Base-by-base conservation (phyloP, 2,888 invertebrate species). In the Morpho achilles region DNA sequence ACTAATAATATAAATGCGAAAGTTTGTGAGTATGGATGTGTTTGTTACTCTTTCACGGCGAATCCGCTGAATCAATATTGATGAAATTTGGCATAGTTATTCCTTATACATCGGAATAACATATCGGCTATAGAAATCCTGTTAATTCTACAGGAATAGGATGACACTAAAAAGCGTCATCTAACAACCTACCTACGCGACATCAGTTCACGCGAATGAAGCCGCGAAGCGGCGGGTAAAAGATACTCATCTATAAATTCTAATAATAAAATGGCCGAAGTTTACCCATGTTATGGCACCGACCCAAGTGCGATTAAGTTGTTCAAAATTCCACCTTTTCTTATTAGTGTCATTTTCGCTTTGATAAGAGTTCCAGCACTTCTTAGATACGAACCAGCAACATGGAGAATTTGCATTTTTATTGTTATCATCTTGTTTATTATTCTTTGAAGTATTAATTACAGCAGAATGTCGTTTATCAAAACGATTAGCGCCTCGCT, bases 241-340 rank as follows among this genome's bases (percentile, higher is more conserved):
- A 16, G 16, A 1, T 16, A 16, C 1, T 16, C 32, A 32, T 43
- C 42, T 3, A 9, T 8, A 43, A 9, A 3, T 8, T 43, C 42
- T 9, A 7, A 57, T 50, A 56, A 52, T 56, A 62, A 46, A 23
- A 4, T 41, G 22, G 47, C n/a, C 44, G 49, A 62, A 58, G 66
- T 75, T 78, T 79, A 92, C 91, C 91, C 91, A 91, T 75, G 91
- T 88, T 68, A 91, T 89, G 81, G 91, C 91, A 83, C 84, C 84
- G 66, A 88, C 80, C 91, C 91, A 91, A 79, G 79, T 79, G 58
- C 76, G 77, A 69, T 87, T 85, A 47, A 89, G 65, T 50, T 84
- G 79, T 49, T 86, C 84, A 67, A 87, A 88, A 69, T 80, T 86
- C 84, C 88, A 88, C 72, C 74, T 76, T 45, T 81, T 82, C 53